Percentiles rank a stretch among this genome's conserved stretches.
phyloP scores from a whole-genome alignment of 2,113 vertebrate genomes.

The Brachionichthys hirsutus region DNA sequence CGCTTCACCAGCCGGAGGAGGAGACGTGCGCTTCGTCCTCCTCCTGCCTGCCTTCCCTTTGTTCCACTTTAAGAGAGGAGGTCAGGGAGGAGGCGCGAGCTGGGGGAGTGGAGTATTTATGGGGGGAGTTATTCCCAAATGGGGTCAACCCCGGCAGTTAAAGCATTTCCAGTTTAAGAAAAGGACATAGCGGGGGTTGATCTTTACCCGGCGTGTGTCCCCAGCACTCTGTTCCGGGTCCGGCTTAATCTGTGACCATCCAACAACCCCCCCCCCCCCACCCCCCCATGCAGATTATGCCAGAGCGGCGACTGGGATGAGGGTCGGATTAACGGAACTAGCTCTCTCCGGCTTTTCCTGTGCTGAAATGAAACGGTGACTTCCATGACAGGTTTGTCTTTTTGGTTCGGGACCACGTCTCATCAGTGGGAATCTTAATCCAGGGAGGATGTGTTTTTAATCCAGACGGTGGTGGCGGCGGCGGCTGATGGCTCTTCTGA shows the following conservation, averaged over 20 bases:
- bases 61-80: constrained; percentile 23
- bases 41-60: neutral
- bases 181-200: constrained; percentile 15
- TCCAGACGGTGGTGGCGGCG: too few species aligned
- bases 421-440: too few species aligned
- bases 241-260: constrained; percentile 7
- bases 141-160: constrained; percentile 19
- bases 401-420: too few species aligned
- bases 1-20: too few species aligned
- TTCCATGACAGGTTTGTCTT: too few species aligned
- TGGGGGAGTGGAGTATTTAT: constrained; percentile 42
- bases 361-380: too few species aligned
- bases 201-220: constrained; percentile 34
- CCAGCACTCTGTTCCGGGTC: constrained; percentile 11
- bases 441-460: too few species aligned
- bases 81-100: constrained; percentile 53
- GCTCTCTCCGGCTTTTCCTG: too few species aligned
- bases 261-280: neutral
- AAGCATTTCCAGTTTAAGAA: constrained; percentile 37
- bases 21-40: neutral
- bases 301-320: neutral
- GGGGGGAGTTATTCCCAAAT: constrained; percentile 37
- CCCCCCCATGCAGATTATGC: neutral
- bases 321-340: too few species aligned
- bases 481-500: too few species aligned